phyloP scores from a whole-genome alignment of 1,140 invertebrate genomes.

The Panonychus citri region DNA sequence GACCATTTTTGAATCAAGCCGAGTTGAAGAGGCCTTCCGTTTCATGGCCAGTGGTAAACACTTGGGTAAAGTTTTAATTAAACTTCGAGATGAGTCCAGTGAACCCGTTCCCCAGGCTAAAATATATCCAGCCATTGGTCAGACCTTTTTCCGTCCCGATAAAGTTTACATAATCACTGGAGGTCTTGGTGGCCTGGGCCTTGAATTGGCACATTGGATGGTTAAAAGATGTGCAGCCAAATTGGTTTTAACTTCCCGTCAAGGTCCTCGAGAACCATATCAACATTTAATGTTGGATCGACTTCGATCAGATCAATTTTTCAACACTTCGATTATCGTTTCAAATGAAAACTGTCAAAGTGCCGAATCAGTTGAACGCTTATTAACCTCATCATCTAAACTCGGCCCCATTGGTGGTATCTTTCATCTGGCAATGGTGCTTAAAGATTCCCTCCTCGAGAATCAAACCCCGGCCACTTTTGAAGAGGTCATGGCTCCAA shows the following conservation, averaged over 20 bases:
- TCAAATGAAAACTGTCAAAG: conserved; percentile 40
- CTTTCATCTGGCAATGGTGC: conserved; percentile 44
- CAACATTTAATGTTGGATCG: conserved; percentile 19
- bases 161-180: conserved; percentile 27
- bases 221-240: conserved; percentile 26
- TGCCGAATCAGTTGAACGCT: conserved; percentile 35
- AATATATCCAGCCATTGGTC: conserved; percentile 21
- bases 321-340: conserved; percentile 28
- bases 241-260: conserved; percentile 28
- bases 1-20: conserved; percentile 52
- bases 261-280: conserved; percentile 28
- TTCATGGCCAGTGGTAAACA: conserved; percentile 91
- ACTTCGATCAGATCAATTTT: conserved; percentile 7
- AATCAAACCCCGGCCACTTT: conserved; percentile 62
- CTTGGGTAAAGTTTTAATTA: conserved; percentile 61
- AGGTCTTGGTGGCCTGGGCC: conserved; percentile 33
- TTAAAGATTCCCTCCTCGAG: conserved; percentile 64
- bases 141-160: conserved; percentile 20
- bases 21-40: conserved; percentile 77
- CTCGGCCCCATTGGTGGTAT: conserved; percentile 63
- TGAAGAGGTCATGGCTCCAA: conserved; percentile 33
- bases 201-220: conserved; percentile 32
- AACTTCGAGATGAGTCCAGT: conserved; percentile 1
- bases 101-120: background rate
- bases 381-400: conserved; percentile 9